Evolutionary conservation across 2,888 invertebrate genomes (phyloP), one percentile per base, ranked within the genome.

Genomic region (Trissonchulus sp.): DNA sequence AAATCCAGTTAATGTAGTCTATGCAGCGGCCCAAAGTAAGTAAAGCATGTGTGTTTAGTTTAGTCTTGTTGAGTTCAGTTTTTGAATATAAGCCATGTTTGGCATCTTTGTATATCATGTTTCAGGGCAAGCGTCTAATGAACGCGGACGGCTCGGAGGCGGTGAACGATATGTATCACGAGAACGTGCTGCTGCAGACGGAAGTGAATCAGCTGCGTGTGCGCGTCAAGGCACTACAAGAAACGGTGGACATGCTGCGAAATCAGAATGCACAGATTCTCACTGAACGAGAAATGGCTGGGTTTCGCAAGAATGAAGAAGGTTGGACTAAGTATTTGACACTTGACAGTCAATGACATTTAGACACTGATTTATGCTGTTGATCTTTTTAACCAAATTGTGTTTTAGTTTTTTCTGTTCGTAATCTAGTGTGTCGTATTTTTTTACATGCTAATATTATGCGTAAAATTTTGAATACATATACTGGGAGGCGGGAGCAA

Each of bases 131-230:
- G 88, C 89, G 94, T 77, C 88, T 92, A 23, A 89, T 94, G 63
- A 90, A 92, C 76, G 91, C 91, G 80, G 94, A 94, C 84, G 96
- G 96, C 1, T 90, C 90, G 78, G 92, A 93, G 82, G 89, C 90
- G 48, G 90, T 94, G 80, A 95, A 94, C 81, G 98, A 99, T 84
- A 93, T 96, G 86, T 94, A 92, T 84, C 92, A 94, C 84, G 98
- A 99, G 87, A 97, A 96, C 86, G 91, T 91, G 34, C 92, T 97
- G 89, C 88, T 97, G 0, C 90, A 92, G 80, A 90, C 91, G 73
- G 97, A 98, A 85, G 90, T 93, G 78, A 92, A 92, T 82, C 92
- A 93, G 78, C 87, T 97, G 48, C 88, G 94, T 68, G 91, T 92
- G 18, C 88, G 97, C 73, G 90, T 97, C 0, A 97, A 97, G 87